These are phyloP conservation scores for Drosophila lacertosa DNA, from an alignment of 1,140 invertebrate genomes.

Conservation along the genomic window DNA sequence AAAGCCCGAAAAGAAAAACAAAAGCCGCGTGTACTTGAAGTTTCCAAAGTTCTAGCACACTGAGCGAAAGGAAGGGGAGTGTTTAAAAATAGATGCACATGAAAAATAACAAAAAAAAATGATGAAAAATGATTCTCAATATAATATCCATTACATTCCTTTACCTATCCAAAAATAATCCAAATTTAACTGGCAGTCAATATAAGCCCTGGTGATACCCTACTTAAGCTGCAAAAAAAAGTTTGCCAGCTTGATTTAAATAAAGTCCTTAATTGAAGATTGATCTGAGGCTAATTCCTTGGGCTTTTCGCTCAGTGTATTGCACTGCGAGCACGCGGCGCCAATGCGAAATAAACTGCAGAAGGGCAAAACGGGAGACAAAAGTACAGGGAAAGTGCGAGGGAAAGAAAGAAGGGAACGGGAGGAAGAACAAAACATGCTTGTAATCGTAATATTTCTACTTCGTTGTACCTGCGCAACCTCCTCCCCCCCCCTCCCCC, in stretches of 20 bases:
- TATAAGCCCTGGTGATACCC: too few species aligned
- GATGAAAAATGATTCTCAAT: too few species aligned
- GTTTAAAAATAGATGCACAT: neutral
- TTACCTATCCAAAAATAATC: too few species aligned
- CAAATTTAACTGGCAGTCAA: too few species aligned
- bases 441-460: constrained; percentile 48
- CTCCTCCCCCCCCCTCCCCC: neutral
- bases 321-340: neutral
- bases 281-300: too few species aligned
- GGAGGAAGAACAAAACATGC: constrained; percentile 30
- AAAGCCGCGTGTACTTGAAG: constrained; percentile 59
- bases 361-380: neutral
- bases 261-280: too few species aligned
- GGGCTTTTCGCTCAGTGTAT: constrained; percentile 22
- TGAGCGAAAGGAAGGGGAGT: too few species aligned
- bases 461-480: constrained; percentile 2
- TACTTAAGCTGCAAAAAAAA: too few species aligned
- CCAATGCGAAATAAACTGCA: constrained; percentile 16
- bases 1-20: constrained; percentile 53
- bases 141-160: too few species aligned
- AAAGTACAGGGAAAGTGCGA: neutral
- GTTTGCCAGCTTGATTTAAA: too few species aligned
- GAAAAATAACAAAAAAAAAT: neutral
- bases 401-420: too few species aligned
- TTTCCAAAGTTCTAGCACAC: constrained; percentile 42